Evolutionary conservation across 1,140 invertebrate species (phyloP), one percentile per base, ranked within the genome.

Genomic region (Pseudomyrmex concolor): DNA sequence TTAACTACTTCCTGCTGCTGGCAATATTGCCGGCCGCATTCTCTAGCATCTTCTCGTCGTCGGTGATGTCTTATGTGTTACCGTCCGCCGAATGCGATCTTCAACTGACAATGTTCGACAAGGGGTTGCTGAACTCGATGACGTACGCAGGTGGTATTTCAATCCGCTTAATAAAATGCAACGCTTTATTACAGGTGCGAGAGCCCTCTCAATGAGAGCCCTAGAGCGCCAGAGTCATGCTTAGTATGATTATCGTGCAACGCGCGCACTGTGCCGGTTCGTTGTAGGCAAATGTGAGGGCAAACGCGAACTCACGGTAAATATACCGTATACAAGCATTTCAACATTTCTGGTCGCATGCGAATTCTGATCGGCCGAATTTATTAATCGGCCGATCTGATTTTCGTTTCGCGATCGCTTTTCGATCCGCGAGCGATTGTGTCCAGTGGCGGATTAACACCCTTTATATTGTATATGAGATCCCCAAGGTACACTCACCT

Each of bases 71-170:
- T 15, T 93, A 93, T 68, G 90, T 93, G 0, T 50, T 93, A 17
- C 91, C 93, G 0, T 91, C 92, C 0, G 92, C 93, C 2, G 92
- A 93, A 70, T 93, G 93, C 76, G 93, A 93, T 62, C 89, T 93
- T 25, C 57, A 84, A 2, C 87, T 93, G 3, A 91, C 90, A 1
- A 88, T 92, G 84, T 86, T 93, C 60, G 90, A 92, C 67, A 93
- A 93, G 66, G 93, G 93, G 8, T 73, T 93, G 5, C 86, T 93
- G 48, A 92, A 93, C 77, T 93, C 93, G 34, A 94, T 94, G 91
- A 89, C 93, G 62, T 94, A 94, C 81, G 92, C 93, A 87, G 94
- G 94, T 94, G 17, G 34, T 80, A 85, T 72, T 54, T 55, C 70
- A 89, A 83, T 22, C 8, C 15, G 34, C 19, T 55, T 67, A 67